Conservation (phyloP, 2,113 vertebrate species). For the Gopherus evgoodei region DNA sequence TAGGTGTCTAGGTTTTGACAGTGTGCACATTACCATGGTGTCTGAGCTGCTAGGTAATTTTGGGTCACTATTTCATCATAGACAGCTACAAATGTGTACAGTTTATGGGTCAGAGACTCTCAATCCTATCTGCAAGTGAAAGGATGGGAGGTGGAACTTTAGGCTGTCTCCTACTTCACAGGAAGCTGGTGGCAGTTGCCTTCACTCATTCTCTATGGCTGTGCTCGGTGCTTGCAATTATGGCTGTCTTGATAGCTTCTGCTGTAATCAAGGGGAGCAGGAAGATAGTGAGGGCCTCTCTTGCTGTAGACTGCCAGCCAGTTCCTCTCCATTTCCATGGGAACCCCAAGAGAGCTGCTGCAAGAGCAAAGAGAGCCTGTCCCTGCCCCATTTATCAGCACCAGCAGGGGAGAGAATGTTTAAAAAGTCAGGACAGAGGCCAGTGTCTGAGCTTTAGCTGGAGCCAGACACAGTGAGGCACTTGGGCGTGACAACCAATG, state of each 20-base stretch:
- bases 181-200: background rate
- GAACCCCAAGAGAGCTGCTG: background rate
- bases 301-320: background rate
- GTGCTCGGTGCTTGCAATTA: background rate
- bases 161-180: background rate
- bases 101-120: background rate
- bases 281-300: background rate
- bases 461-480: background rate
- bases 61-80: background rate
- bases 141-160: background rate
- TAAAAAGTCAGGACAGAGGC: background rate
- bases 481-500: background rate
- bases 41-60: background rate
- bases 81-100: background rate
- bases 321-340: background rate
- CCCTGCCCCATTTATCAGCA: background rate
- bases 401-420: fast-evolving
- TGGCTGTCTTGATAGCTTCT: background rate
- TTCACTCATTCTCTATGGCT: background rate
- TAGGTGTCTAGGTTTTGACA: background rate
- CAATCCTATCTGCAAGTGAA: background rate
- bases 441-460: background rate
- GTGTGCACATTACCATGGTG: background rate
- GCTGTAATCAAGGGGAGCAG: background rate
- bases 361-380: background rate